phyloP scores from a whole-genome alignment of 1,140 invertebrate species.

The Halyomorpha halys region DNA sequence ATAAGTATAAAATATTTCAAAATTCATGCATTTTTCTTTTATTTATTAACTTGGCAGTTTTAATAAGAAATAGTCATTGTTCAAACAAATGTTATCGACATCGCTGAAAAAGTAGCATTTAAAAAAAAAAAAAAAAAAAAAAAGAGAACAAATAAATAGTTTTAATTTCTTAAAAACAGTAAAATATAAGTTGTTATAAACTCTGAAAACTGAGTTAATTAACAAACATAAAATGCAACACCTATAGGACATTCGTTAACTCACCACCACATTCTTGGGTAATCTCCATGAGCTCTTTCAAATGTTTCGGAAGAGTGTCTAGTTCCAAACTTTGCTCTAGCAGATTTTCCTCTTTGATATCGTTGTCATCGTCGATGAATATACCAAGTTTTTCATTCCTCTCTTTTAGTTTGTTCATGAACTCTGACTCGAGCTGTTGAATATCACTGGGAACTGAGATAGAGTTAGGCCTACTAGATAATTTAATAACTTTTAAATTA shows the following conservation, averaged over 20 bases:
- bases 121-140: too few species aligned
- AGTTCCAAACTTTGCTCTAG: conserved; percentile 28
- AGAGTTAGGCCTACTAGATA: conserved; percentile 36
- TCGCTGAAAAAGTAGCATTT: too few species aligned
- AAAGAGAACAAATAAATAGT: too few species aligned
- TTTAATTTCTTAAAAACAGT: too few species aligned
- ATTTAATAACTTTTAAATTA: conserved; percentile 65
- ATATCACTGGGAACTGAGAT: conserved; percentile 1
- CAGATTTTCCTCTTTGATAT: neutral
- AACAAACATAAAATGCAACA: neutral
- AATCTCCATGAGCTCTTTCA: conserved; percentile 58
- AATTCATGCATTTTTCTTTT: too few species aligned
- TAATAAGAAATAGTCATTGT: too few species aligned
- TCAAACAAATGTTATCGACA: too few species aligned
- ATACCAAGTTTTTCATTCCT: conserved; percentile 48
- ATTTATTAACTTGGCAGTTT: too few species aligned
- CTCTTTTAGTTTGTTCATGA: conserved; percentile 34
- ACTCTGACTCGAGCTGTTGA: conserved; percentile 30
- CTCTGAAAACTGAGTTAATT: too few species aligned
- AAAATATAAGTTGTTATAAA: too few species aligned
- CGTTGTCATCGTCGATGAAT: conserved; percentile 28
- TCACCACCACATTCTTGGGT: conserved; percentile 38
- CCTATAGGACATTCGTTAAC: neutral
- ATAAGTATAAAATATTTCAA: too few species aligned
- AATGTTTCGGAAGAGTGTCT: conserved; percentile 49